Base-by-base conservation (phyloP, 2,797 vertebrate species). In the Molossus molossus region DNA sequence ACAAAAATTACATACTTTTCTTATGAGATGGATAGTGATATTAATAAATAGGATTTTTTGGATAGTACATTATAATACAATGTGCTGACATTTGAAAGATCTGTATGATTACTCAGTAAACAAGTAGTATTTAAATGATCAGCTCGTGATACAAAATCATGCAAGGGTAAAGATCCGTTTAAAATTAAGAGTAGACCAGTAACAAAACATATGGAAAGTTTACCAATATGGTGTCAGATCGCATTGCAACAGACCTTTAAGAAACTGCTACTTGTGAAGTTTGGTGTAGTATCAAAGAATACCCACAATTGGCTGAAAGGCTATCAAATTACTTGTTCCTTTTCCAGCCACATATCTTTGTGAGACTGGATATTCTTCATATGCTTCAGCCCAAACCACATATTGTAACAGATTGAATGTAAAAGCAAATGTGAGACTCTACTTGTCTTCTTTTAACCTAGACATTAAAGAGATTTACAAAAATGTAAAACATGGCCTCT, bases 41-140 rank as follows among this genome's bases (percentile, higher is more conserved):
- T n/a, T 88, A 91, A 75, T 57, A 91, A 84, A 29, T 55, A 82
- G 53, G 37, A 29, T 69, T 62, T 87, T 21, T 76, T 29, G 69
- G 53, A 58, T 95, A 62, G 1, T 93, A 0, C 64, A 70, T 73
- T 92, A 23, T 76, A 92, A 72, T 80, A 15, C 55, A 62, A 87
- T 87, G 45, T 79, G 20, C 3, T 18, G 64, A 20, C 45, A 76
- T 77, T 96, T 87, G 29, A 27, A 85, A 87, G 84, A 75, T 87
- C 5, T 79, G 8, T 90, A 69, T 83, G 77, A 65, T 90, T 90
- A 23, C 25, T 94, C 27, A 67, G 67, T 92, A 20, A 90, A 73
- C 29, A 57, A 84, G 11, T 62, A 40, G 67, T 92, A 91, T 87
- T 96, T 58, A 96, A 1, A 55, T 96, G 58, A 77, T 9, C 64